These are phyloP conservation scores for Mellilla xanthometata DNA, from an alignment of 2,888 invertebrate species.

Conservation along the genomic window DNA sequence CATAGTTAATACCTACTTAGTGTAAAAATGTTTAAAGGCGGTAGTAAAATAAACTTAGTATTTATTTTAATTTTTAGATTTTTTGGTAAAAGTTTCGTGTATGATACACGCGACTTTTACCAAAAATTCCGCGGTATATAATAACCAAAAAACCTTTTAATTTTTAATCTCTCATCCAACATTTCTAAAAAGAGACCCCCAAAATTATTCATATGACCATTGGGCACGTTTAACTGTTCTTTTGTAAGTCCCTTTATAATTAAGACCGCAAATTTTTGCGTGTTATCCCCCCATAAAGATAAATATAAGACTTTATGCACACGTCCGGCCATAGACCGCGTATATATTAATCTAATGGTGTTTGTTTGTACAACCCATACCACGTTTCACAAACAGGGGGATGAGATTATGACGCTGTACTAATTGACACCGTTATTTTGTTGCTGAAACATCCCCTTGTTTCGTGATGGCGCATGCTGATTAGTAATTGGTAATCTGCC, in stretches of 20 bases:
- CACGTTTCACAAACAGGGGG: slow-evolving; percentile 49
- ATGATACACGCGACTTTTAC: no score
- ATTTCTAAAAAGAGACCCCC: neutral
- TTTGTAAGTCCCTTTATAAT: slow-evolving; percentile 23
- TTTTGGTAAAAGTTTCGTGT: no score
- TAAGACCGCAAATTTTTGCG: slow-evolving; percentile 28
- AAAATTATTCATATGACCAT: slow-evolving; percentile 10
- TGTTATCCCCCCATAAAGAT: slow-evolving; percentile 23
- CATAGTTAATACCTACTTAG: no score
- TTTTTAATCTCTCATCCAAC: neutral
- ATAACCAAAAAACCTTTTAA: neutral
- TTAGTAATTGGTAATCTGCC: slow-evolving; percentile 48
- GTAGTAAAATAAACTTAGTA: no score
- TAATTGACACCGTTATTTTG: slow-evolving; percentile 72
- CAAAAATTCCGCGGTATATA: no score
- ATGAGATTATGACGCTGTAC: slow-evolving; percentile 72
- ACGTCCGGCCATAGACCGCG: slow-evolving; percentile 27
- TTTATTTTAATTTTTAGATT: no score
- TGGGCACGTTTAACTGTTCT: slow-evolving; percentile 4
- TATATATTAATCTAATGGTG: slow-evolving; percentile 58
- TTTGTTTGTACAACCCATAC: slow-evolving; percentile 48
- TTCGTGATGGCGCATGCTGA: slow-evolving; percentile 69
- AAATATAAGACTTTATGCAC: slow-evolving; percentile 30
- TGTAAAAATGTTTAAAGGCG: no score
- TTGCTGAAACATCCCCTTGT: slow-evolving; percentile 58